These are phyloP conservation scores for Bubo scandiacus DNA, from an alignment of 2,113 vertebrate genomes.

Conservation along the genomic window DNA sequence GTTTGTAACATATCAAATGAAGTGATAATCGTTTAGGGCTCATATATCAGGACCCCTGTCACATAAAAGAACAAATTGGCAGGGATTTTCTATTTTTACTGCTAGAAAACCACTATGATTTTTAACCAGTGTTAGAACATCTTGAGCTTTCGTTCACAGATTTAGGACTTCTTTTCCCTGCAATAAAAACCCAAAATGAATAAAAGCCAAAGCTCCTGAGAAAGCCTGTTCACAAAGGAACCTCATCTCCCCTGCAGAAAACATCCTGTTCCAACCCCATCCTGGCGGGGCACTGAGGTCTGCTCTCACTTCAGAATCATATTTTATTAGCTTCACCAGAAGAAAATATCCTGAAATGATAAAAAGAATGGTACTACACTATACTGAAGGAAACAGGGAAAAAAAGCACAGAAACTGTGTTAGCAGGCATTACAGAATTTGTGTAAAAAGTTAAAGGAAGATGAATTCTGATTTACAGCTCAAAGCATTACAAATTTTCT, in stretches of 20 bases:
- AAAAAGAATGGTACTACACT: background rate
- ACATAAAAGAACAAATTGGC: background rate
- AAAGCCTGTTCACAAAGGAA: background rate
- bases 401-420: background rate
- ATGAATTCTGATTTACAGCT: background rate
- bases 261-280: background rate
- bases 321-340: background rate
- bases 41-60: background rate
- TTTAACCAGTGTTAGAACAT: background rate
- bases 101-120: background rate
- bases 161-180: background rate
- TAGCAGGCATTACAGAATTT: background rate
- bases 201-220: background rate
- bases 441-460: background rate
- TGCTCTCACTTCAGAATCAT: background rate
- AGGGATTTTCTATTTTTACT: background rate
- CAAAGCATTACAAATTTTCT: background rate
- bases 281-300: fast-evolving
- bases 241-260: background rate
- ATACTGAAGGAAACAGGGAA: background rate
- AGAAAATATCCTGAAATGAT: background rate
- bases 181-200: background rate
- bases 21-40: background rate
- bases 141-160: background rate
- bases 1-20: background rate